These are phyloP conservation scores for Ceratothoa steindachneri DNA, from an alignment of 2,888 invertebrate species.

Conservation along the genomic window DNA sequence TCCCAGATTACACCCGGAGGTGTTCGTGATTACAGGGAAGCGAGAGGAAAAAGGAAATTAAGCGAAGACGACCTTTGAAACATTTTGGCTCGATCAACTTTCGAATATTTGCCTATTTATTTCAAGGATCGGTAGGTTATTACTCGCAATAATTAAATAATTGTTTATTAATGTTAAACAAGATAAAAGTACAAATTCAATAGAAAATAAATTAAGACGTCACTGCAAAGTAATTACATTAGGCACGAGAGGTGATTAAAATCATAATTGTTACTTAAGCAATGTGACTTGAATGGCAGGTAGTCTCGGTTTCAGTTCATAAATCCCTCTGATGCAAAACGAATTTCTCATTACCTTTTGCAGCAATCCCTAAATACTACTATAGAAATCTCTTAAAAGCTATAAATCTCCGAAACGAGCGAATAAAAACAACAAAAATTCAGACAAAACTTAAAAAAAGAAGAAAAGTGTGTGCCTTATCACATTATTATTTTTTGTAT, in stretches of 20 bases:
- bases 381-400: no score
- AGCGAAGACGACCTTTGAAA: neutral
- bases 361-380: no score
- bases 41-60: neutral
- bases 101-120: neutral
- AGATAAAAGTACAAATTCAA: constrained; percentile 13
- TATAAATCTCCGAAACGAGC: no score
- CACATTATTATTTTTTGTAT: no score
- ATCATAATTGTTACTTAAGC: neutral
- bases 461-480: no score
- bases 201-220: constrained; percentile 1
- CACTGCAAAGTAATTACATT: constrained; percentile 3
- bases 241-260: constrained; percentile 5
- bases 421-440: no score
- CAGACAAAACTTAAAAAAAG: no score
- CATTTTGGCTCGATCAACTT: neutral
- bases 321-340: no score
- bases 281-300: constrained; percentile 3
- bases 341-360: no score
- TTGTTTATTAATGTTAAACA: constrained; percentile 6
- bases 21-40: neutral
- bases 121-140: neutral
- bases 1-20: neutral
- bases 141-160: no score
- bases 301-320: no score